Conservation (phyloP, 2,113 vertebrate species). For the Proterorhinus semilunaris region DNA sequence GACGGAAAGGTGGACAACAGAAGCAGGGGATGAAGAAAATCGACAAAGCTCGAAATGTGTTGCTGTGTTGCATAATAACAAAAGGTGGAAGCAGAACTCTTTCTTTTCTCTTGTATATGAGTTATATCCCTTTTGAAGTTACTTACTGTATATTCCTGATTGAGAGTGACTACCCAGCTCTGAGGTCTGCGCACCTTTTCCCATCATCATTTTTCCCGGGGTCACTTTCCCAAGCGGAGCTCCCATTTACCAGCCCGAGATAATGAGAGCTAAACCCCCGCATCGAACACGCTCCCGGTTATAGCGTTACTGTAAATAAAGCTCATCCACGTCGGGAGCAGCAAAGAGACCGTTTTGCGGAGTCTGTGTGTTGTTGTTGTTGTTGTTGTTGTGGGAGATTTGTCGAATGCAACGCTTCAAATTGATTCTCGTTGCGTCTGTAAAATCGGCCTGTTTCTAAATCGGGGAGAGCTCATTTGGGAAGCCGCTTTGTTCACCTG, state of each 20-base stretch:
- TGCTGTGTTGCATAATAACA: too few species aligned
- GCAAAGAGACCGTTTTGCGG: slow-evolving; percentile 19
- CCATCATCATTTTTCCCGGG: slow-evolving; percentile 66
- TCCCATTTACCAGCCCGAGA: slow-evolving; percentile 74
- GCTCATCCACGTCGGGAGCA: slow-evolving; percentile 18
- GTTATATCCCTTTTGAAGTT: too few species aligned
- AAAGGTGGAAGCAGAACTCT: too few species aligned
- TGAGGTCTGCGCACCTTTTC: slow-evolving; percentile 52
- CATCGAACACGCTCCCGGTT: slow-evolving; percentile 50
- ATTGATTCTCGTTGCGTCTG: slow-evolving; percentile 29
- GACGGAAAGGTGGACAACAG: too few species aligned
- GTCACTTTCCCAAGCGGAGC: slow-evolving; percentile 72
- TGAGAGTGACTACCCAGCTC: not conserved
- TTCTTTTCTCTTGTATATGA: too few species aligned
- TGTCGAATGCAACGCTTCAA: slow-evolving; percentile 14
- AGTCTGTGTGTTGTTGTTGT: too few species aligned
- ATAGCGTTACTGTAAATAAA: slow-evolving; percentile 43
- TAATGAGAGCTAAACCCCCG: slow-evolving; percentile 75
- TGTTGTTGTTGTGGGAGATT: not conserved
- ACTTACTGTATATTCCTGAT: too few species aligned
- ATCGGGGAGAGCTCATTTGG: slow-evolving; percentile 43
- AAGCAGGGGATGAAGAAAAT: too few species aligned
- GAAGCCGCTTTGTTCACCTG: slow-evolving; percentile 30
- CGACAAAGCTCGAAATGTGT: too few species aligned
- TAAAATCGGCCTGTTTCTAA: slow-evolving; percentile 24